Conservation (phyloP, 2,797 vertebrate species). For the Chrysocyon brachyurus region DNA sequence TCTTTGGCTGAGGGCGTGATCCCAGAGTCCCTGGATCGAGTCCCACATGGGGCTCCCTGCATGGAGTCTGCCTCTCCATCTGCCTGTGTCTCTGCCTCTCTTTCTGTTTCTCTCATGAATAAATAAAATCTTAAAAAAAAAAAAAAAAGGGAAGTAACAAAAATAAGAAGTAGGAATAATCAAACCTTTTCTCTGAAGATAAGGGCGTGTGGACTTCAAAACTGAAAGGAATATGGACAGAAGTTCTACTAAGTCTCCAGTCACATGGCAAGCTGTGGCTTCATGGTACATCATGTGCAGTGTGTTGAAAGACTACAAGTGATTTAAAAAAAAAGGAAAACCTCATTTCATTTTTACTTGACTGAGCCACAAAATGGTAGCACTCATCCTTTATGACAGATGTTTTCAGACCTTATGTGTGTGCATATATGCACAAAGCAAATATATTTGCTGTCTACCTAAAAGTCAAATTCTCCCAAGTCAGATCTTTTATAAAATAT, state of each 20-base stretch:
- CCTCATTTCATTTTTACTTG: conserved; percentile 64
- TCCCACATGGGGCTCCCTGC: no score
- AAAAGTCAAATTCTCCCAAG: background rate
- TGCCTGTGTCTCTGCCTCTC: no score
- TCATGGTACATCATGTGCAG: conserved; percentile 99
- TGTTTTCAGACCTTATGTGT: background rate
- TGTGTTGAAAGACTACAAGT: conserved; percentile 96
- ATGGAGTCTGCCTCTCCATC: no score
- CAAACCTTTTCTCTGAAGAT: conserved; percentile 98
- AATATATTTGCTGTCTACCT: conserved; percentile 30
- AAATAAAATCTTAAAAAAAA: no score
- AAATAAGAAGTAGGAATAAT: conserved; percentile 27
- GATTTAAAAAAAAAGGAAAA: conserved; percentile 69
- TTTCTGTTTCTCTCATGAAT: no score
- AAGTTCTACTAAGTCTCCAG: conserved; percentile 98
- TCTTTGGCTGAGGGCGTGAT: no score
- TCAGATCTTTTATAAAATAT: conserved; percentile 41
- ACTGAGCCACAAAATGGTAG: conserved; percentile 38
- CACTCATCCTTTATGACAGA: conserved; percentile 10
- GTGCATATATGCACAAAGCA: background rate
- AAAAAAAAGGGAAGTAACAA: conserved; percentile 9
- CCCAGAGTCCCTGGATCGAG: no score
- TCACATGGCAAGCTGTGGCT: conserved; percentile 98
- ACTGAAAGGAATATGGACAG: conserved; percentile 98
- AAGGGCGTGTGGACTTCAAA: conserved; percentile 96